Percentiles rank a stretch among this genome's conserved stretches.
phyloP scores from a whole-genome alignment of 2,888 invertebrate species.

The Hartigia nigra region DNA sequence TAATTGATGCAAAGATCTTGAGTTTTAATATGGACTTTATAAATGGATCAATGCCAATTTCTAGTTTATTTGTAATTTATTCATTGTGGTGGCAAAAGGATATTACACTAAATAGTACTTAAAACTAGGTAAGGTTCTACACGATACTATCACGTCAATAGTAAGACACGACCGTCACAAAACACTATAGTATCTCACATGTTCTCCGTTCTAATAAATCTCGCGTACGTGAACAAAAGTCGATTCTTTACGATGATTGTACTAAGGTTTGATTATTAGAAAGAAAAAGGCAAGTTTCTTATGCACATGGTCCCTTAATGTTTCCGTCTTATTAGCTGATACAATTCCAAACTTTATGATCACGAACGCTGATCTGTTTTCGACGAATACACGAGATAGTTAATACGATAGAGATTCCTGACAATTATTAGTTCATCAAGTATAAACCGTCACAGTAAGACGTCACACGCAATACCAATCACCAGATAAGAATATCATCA shows the following conservation, averaged over 20 bases:
- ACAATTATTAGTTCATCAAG: background rate
- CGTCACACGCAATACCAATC: background rate
- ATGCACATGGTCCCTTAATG: background rate
- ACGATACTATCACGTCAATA: constrained; percentile 2
- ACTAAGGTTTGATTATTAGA: background rate
- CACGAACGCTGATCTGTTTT: background rate
- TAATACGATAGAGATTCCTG: background rate
- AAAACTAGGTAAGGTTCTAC: constrained; percentile 37
- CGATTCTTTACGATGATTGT: background rate
- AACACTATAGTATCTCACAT: background rate
- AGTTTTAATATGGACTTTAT: background rate
- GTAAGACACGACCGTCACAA: background rate
- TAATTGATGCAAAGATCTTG: background rate
- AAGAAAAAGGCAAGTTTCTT: background rate
- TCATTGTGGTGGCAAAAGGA: constrained; percentile 19
- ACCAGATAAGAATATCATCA: background rate
- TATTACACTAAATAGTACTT: constrained; percentile 39
- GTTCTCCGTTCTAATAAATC: background rate
- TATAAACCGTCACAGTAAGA: background rate
- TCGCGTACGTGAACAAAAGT: background rate
- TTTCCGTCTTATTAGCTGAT: background rate
- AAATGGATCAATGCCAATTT: background rate
- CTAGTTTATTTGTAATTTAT: constrained; percentile 15
- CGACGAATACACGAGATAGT: background rate
- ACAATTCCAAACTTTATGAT: background rate